phyloP scores from a whole-genome alignment of 2,888 invertebrate genomes.

The Meloe dianella region DNA sequence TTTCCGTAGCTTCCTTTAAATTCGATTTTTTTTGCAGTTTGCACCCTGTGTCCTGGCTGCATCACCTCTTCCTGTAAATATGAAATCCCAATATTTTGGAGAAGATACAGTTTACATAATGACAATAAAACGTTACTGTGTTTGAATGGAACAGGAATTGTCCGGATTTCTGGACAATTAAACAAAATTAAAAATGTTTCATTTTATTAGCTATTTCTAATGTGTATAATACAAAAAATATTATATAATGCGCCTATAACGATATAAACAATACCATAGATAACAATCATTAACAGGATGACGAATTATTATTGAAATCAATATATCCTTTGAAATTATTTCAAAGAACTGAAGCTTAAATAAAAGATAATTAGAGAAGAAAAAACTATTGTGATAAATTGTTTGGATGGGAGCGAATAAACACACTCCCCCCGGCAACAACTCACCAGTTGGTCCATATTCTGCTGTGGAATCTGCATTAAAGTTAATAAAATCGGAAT shows the following conservation, averaged over 20 bases:
- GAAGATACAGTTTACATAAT: no score
- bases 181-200: slow-evolving; percentile 13
- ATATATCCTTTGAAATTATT: slow-evolving; percentile 12
- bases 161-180: background rate
- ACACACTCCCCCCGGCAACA: background rate
- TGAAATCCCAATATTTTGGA: no score
- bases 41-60: no score
- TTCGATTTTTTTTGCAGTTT: no score
- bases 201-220: slow-evolving; percentile 29
- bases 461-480: slow-evolving; percentile 1
- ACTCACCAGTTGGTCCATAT: slow-evolving; percentile 5
- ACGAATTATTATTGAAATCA: slow-evolving; percentile 27
- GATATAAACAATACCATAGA: slow-evolving; percentile 54
- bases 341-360: slow-evolving; percentile 23
- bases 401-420: background rate
- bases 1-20: no score
- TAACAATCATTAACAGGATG: slow-evolving; percentile 38
- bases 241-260: slow-evolving; percentile 51
- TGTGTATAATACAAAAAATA: slow-evolving; percentile 59
- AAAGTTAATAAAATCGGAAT: background rate
- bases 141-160: no score
- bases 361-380: slow-evolving; percentile 20
- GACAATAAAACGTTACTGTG: no score
- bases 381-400: background rate
- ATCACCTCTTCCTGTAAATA: no score